phyloP scores from a whole-genome alignment of 2,888 invertebrate species.

The Ennomos fuscantarius region DNA sequence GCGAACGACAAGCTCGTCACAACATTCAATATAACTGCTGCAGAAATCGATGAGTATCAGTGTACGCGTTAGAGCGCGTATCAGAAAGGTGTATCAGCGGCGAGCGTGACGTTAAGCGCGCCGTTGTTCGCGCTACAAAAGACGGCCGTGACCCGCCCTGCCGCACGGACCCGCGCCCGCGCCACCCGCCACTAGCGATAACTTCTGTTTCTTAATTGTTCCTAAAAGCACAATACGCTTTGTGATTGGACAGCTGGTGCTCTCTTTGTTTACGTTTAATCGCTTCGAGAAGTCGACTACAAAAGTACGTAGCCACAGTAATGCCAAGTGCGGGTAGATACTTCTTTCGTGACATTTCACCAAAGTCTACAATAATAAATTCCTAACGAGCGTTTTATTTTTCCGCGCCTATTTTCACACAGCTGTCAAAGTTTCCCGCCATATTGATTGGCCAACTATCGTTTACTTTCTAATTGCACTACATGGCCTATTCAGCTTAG shows the following conservation, averaged over 20 bases:
- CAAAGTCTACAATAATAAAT: no score
- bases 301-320: constrained; percentile 30
- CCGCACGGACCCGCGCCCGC: constrained; percentile 6
- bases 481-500: constrained; percentile 3
- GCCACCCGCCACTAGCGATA: constrained; percentile 27
- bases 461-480: constrained; percentile 21
- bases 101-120: constrained; percentile 19
- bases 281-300: constrained; percentile 24
- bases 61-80: not conserved
- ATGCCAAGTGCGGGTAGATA: constrained; percentile 6
- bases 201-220: constrained; percentile 36
- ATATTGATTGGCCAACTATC: constrained; percentile 15
- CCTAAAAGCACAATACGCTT: constrained; percentile 39
- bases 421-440: constrained; percentile 34
- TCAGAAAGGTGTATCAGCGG: constrained; percentile 13
- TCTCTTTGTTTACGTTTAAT: constrained; percentile 39
- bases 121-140: constrained; percentile 28
- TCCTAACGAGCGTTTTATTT: no score
- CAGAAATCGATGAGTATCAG: not conserved
- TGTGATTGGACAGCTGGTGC: constrained; percentile 37
- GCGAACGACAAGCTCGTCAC: no score
- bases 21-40: no score
- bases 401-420: constrained; percentile 9
- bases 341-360: no score
- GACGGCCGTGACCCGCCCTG: constrained; percentile 39